Conservation (phyloP, 2,797 vertebrate species). For the Percopsis omiscomaycus region DNA sequence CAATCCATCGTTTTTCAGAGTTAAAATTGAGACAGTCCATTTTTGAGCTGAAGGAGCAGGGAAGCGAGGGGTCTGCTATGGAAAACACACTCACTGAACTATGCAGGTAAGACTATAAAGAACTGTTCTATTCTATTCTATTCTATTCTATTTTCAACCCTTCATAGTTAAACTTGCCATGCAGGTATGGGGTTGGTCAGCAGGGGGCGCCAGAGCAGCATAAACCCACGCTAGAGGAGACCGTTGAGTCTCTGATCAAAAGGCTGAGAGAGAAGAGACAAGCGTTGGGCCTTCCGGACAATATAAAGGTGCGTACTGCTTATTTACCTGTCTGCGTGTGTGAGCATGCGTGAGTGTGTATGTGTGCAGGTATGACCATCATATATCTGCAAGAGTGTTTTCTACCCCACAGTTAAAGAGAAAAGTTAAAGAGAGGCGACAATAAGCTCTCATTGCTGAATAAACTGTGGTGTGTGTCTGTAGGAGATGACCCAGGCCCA, state of each 20-base stretch:
- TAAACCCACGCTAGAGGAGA: slow-evolving; percentile 83
- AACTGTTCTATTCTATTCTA: background rate
- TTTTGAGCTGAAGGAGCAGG: slow-evolving; percentile 76
- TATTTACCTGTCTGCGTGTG: slow-evolving; percentile 21
- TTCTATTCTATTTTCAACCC: background rate
- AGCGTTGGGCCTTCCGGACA: slow-evolving; percentile 82
- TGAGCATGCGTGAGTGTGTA: slow-evolving; percentile 22
- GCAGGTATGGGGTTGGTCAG: slow-evolving; percentile 65
- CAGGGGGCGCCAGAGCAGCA: slow-evolving; percentile 71
- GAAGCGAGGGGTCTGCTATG: slow-evolving; percentile 21
- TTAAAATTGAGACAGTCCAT: slow-evolving; percentile 88
- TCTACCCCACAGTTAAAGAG: too few species aligned
- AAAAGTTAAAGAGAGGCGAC: too few species aligned
- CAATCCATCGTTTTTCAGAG: slow-evolving; percentile 70
- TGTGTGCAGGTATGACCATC: slow-evolving; percentile 8
- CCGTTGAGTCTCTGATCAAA: slow-evolving; percentile 81
- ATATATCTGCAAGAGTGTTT: too few species aligned
- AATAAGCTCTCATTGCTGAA: background rate
- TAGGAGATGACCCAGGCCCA: slow-evolving; percentile 88
- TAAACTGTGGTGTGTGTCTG: slow-evolving; percentile 12
- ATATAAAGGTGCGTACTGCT: slow-evolving; percentile 80
- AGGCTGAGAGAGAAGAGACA: slow-evolving; percentile 83
- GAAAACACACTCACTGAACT: slow-evolving; percentile 42
- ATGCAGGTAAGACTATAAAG: slow-evolving; percentile 55
- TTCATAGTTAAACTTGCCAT: background rate